Conservation (phyloP, 2,113 vertebrate species). For the Cyanistes caeruleus region DNA sequence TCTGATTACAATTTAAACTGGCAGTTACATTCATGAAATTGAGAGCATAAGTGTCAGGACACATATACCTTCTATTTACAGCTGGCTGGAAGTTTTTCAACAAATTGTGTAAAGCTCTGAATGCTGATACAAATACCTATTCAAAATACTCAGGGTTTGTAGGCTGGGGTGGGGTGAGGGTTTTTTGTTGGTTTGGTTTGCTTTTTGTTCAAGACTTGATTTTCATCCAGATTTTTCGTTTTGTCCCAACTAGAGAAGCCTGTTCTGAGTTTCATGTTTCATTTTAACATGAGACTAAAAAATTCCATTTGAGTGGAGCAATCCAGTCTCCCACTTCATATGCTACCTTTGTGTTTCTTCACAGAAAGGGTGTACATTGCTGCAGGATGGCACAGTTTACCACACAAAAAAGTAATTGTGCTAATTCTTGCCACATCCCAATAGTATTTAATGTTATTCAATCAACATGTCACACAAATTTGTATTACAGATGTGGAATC, state of each 20-base stretch:
- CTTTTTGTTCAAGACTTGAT: neutral
- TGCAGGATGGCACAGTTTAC: neutral
- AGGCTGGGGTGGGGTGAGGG: neutral
- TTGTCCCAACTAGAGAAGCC: neutral
- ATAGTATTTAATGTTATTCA: neutral
- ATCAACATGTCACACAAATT: neutral
- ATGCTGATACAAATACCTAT: neutral
- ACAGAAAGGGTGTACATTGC: neutral
- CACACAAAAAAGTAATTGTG: neutral
- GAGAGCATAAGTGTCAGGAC: constrained; percentile 13
- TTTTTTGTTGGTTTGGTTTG: neutral
- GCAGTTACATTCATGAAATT: constrained; percentile 32
- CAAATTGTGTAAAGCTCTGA: neutral
- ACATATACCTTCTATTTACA: constrained; percentile 5
- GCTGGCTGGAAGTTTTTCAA: constrained; percentile 21
- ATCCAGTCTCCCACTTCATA: neutral
- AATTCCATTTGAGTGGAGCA: neutral
- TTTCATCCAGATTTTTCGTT: neutral
- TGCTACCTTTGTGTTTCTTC: neutral
- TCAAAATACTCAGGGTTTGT: neutral
- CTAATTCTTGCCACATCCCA: neutral
- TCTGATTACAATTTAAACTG: constrained; percentile 49
- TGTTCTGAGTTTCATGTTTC: constrained; percentile 5
- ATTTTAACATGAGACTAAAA: constrained; percentile 34
- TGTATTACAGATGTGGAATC: neutral